Conservation (phyloP, 2,113 vertebrate genomes). For the Pandion haliaetus region DNA sequence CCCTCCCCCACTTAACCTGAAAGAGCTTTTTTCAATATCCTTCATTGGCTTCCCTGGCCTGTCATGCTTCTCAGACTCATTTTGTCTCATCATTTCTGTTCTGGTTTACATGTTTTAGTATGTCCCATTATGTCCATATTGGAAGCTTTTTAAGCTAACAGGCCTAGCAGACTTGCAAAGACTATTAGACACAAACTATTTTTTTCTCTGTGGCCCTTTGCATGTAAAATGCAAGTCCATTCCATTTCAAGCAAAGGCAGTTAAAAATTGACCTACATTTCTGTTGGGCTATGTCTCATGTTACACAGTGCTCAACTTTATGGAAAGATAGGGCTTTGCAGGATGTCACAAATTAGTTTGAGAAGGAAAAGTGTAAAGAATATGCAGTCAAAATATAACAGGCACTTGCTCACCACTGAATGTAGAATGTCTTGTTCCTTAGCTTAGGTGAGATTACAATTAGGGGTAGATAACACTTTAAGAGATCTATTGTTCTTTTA, state of each 20-base stretch:
- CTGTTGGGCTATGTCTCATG: not conserved
- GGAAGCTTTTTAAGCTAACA: not conserved
- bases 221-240: not conserved
- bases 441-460: constrained; percentile 2
- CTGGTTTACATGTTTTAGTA: not conserved
- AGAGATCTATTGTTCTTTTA: constrained; percentile 30
- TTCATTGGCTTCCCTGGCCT: not conserved
- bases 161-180: not conserved
- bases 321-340: not conserved
- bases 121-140: not conserved
- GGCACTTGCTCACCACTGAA: not conserved
- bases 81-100: constrained; percentile 2
- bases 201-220: constrained; percentile 1
- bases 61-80: not conserved
- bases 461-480: not conserved
- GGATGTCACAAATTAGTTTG: not conserved
- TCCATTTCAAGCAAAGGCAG: not conserved
- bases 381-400: not conserved
- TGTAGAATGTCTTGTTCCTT: not conserved
- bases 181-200: not conserved
- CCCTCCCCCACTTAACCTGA: not conserved
- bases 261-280: constrained; percentile 58
- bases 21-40: not conserved
- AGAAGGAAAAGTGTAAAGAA: not conserved
- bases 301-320: not conserved